Base-by-base conservation (phyloP, 2,113 vertebrate species). In the Acanthisitta chloris region DNA sequence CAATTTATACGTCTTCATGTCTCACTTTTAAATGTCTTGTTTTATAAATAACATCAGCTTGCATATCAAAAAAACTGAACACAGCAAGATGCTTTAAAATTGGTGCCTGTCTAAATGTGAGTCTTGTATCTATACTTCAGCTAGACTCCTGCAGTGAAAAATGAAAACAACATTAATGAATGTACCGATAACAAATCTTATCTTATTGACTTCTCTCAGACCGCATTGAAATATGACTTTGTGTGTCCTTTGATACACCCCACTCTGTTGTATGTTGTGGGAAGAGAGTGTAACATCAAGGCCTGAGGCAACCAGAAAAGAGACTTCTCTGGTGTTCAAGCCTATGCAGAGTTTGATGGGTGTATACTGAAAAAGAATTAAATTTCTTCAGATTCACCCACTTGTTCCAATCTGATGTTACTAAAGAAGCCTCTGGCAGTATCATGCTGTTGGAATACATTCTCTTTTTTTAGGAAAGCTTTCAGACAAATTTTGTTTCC, bases 151-250 rank as follows among this genome's bases (percentile, higher is more conserved):
- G 8, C 48, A 69, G 59, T 77, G 66, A 61, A 80, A 86, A 86
- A 91, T 26, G 31, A 91, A 88, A 88, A 72, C 23, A 87, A 49
- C 23, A 29, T 95, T 94, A 95, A 91, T 88, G 94, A 96, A 84
- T 78, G 73, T 36, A 28, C 42, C 78, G 67, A 87, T 91, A 91
- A 58, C 67, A 88, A 59, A 82, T 89, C 61, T 93, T 78, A 81
- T 81, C 26, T 81, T 71, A 73, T 2, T 81, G 62, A 90, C 19
- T 94, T 95, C 8, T 71, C 67, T 58, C 51, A 95, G 74, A 84
- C 80, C 71, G 76, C 74, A 70, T 19, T 81, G 77, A 97, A 94
- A 89, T 90, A 90, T 38, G 48, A 83, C 64, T 93, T 94, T 67
- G 25, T 55, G 36, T 78, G 78, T 40, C 55, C 12, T 96, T 83